Evolutionary conservation across 2,888 invertebrate genomes (phyloP), one percentile per base, ranked within the genome.

Genomic region (Drosophila mimetica): DNA sequence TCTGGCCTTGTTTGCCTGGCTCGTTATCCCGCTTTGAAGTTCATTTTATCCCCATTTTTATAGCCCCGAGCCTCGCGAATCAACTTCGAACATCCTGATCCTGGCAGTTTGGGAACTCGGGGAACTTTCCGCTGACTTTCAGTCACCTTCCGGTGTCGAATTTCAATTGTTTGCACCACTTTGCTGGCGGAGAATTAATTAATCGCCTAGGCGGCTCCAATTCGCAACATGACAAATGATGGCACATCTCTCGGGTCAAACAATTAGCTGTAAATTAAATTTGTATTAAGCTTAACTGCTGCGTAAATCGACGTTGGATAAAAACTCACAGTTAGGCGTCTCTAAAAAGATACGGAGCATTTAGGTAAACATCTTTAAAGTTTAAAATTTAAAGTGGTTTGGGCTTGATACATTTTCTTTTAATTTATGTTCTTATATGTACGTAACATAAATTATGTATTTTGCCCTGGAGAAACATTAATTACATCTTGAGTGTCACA

Each of bases 181-280:
- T 58, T 22, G 22, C 42, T n/a, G 22, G 22, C 58, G 30, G 14
- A 51, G 42, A 41, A 80, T 66, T 74, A 63, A 65, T 61, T 74
- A 54, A 60, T 71, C 71, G 42, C 42, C 37, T 28, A 46, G 42
- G 13, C 50, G 28, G 44, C 53, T 39, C 58, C 48, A 57, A 66
- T 50, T 66, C 57, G 57, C 54, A 44, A 44, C 30, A 52, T 74
- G 50, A 18, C 30, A 75, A 74, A 79, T 69, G 64, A 58, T 36
- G 32, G 42, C 11, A 30, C 50, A 50, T 69, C 64, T 66, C 65
- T 36, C 1, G 60, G 36, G 39, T 30, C 52, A 50, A 61, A 47
- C 69, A 77, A 77, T 86, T 74, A 77, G 54, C 51, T 58, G 51
- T 46, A 51, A 67, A 77, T 80, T 84, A 66, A 61, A 66, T 52